Evolutionary conservation across 2,113 vertebrate species (phyloP), one percentile per base, ranked within the genome.

Genomic region (Phalacrocorax pelagicus): DNA sequence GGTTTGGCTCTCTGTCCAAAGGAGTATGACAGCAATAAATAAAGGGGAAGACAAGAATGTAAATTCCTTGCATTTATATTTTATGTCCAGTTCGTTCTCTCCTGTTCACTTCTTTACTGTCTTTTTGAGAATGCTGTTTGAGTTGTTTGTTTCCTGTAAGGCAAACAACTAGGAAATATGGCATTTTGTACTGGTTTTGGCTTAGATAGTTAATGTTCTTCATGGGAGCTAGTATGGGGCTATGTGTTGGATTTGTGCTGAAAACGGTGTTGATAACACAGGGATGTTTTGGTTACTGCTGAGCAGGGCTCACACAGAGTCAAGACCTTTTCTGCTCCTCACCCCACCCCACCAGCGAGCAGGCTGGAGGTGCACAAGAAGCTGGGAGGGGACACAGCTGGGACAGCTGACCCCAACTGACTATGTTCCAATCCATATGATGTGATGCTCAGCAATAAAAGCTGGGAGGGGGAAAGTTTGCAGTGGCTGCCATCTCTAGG

Each of bases 301-400:
- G n/a, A 34, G 42, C 52, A 72, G 15, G 0, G 0, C 3, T 15
- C 15, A n/a, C 34, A 13, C 8, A 82, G 24, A 1, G 6, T 15
- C 65, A 66, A 70, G 40, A 15, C 5, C 8, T 71, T 75, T 84
- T 52, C 57, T 71, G 32, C 10, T 87, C 6, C 36, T 40, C 22
- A 26, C 1, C 2, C 2, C 5, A 19, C 46, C 46, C 18, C 46
- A 46, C 46, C 46, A 46, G 46, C 18, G 17, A 19, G 17, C 7
- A 46, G 46, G 46, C 12, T 73, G n/a, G 12, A 6, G 7, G 2
- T 27, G 21, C 30, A 55, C 18, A 46, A 51, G 49, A 34, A 51
- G 10, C 0, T 47, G 21, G 8, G 19, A 89, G 11, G 9, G n/a
- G 23, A 18, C 59, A 66, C 5, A 24, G 2, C 14, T 8, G 12